phyloP scores from a whole-genome alignment of 2,888 invertebrate genomes.

The Cryptophagus acutangulus region DNA sequence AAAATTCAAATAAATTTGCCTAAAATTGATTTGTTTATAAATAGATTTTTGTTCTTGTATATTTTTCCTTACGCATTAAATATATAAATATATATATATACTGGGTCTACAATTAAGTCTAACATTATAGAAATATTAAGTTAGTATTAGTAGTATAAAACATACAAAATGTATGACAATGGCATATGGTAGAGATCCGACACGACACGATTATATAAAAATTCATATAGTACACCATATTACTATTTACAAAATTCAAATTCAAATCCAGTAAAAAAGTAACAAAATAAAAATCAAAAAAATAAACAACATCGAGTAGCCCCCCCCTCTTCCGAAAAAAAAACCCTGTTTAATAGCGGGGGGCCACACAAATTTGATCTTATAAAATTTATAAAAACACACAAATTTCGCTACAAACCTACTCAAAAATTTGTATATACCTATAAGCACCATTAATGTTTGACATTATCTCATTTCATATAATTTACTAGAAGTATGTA shows the following conservation, averaged over 20 bases:
- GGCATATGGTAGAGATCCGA: constrained; percentile 46
- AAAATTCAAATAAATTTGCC: not conserved
- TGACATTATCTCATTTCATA: constrained; percentile 33
- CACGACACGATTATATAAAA: constrained; percentile 11
- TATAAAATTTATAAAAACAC: constrained; percentile 40
- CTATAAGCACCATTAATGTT: constrained; percentile 44
- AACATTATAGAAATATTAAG: constrained; percentile 30
- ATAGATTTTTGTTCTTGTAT: constrained; percentile 6
- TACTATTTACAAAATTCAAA: constrained; percentile 14
- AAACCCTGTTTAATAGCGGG: not conserved
- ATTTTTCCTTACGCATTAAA: constrained; percentile 16
- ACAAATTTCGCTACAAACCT: constrained; percentile 36
- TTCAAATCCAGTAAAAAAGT: constrained; percentile 1
- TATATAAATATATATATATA: constrained; percentile 11
- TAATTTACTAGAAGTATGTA: not conserved
- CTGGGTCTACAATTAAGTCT: constrained; percentile 27
- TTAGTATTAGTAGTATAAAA: constrained; percentile 40
- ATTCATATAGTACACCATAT: constrained; percentile 3
- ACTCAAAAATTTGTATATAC: constrained; percentile 26
- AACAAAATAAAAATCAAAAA: not conserved
- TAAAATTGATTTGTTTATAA: constrained; percentile 1
- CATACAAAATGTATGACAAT: constrained; percentile 40
- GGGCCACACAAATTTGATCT: too few species aligned
- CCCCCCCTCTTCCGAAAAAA: not conserved
- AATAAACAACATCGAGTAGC: not conserved